phyloP scores from a whole-genome alignment of 1,140 invertebrate genomes.

The Caenorhabditis elegans region DNA sequence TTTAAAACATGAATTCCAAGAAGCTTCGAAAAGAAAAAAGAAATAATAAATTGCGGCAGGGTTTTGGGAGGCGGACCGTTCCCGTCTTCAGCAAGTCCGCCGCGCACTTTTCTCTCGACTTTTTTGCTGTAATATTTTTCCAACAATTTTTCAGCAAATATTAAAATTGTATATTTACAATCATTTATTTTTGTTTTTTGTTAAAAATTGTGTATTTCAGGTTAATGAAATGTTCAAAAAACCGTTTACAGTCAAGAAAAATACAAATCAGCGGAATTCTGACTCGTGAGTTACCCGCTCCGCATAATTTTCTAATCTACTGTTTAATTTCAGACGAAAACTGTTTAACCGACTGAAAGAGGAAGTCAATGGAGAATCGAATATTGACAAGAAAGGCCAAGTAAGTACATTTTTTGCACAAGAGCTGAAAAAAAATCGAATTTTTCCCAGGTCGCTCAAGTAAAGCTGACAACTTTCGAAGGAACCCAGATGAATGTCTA shows the following conservation, averaged over 20 bases:
- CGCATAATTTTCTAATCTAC: not conserved
- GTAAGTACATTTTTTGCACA: not conserved
- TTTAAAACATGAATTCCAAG: no score
- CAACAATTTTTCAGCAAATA: no score
- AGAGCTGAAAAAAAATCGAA: not conserved
- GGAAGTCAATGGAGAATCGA: not conserved
- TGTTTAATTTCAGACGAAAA: constrained; percentile 38
- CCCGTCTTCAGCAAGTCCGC: not conserved
- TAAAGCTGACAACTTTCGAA: constrained; percentile 35
- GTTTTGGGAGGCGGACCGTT: not conserved
- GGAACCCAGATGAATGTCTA: constrained; percentile 40
- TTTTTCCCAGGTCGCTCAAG: constrained; percentile 41
- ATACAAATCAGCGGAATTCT: constrained; percentile 47
- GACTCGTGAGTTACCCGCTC: constrained; percentile 42
- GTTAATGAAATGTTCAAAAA: constrained; percentile 50
- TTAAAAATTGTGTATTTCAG: not conserved
- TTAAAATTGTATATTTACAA: no score
- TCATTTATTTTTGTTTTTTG: not conserved
- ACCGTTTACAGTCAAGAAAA: constrained; percentile 51
- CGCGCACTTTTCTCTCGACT: not conserved
- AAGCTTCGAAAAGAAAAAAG: not conserved
- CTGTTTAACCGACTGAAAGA: constrained; percentile 22
- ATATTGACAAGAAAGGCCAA: not conserved
- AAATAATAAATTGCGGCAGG: not conserved
- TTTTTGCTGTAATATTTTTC: not conserved